Evolutionary conservation across 2,888 invertebrate species (phyloP), one percentile per base, ranked within the genome.

Genomic region (Papilio elwesi): DNA sequence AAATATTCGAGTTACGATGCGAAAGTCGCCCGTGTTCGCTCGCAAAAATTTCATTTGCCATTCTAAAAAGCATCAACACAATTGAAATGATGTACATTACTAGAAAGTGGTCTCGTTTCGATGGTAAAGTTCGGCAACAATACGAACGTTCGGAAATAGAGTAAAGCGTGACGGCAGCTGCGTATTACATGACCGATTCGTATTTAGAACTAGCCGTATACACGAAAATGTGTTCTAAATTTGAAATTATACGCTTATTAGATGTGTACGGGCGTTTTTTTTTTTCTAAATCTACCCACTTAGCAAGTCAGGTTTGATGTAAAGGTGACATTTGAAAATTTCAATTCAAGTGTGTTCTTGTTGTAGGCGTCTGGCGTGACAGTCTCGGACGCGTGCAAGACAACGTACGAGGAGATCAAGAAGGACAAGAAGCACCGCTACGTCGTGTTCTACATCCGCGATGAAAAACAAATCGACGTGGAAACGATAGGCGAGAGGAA

Each of bases 401-500:
- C 97, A 78, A 98, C 97, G 83, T 99, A 98, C 92, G 98, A 98
- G 92, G 98, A 98, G 95, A 98, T 99, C 83, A 99, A 99, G 94
- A 98, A 99, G 94, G 98, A 98, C 90, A 99, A 99, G 95, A 98
- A 98, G 88, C 98, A 98, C 94, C 97, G 98, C 89, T 99, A 98
- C 93, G 98, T 99, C 80, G 98, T 99, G 87, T 99, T 98, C 94
- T 98, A 96, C 95, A 98, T 99, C 92, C 97, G 98, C 83, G 98
- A 98, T 90, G 98, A 99, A 90, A 98, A 97, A 94, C 97, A 98
- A 94, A 99, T 99, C 88, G 98, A 98, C 89, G 98, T 98, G 73
- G 98, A 98, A 94, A 97, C 97, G 70, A 97, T 98, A 85, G 98
- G 98, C 86, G 96, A 96, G 79, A 96, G 98, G 81, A 97, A 98